Evolutionary conservation across 1,140 invertebrate genomes (phyloP).

Genomic region (Eupeodes corollae): DNA sequence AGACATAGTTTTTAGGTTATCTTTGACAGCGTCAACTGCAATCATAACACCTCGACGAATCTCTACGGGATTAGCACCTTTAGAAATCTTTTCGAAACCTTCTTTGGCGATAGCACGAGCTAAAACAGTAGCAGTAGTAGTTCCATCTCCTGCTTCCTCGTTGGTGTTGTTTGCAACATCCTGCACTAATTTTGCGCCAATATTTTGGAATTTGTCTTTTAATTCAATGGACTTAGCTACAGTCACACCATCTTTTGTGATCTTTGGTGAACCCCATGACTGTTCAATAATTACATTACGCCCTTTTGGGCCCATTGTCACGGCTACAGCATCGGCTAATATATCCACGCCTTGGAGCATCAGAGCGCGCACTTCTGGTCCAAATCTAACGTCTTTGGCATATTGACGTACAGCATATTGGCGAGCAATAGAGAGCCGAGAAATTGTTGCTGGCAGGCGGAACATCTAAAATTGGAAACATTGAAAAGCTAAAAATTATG

Average conservation of each 20-base stretch:
- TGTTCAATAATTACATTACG: conserved; percentile 99
- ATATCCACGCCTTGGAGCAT: conserved; percentile 98
- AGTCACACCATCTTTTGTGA: conserved; percentile 99
- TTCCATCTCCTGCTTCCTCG: conserved; percentile 98
- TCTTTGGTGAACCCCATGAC: conserved; percentile 98
- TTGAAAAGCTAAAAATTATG: background rate
- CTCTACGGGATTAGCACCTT: conserved; percentile 97
- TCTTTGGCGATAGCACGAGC: conserved; percentile 98
- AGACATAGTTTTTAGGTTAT: conserved; percentile 80
- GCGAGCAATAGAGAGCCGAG: conserved; percentile 27
- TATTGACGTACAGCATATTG: conserved; percentile 44
- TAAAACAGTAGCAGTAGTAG: conserved; percentile 95
- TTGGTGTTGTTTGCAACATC: conserved; percentile 99
- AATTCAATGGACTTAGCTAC: conserved; percentile 97
- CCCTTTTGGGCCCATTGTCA: conserved; percentile 99
- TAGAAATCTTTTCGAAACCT: conserved; percentile 97
- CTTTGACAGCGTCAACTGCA: conserved; percentile 87
- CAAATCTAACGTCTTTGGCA: conserved; percentile 96
- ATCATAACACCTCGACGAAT: conserved; percentile 94
- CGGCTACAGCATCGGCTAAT: conserved; percentile 95
- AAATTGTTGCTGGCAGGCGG: conserved; percentile 27
- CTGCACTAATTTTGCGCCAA: conserved; percentile 98
- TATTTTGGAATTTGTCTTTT: conserved; percentile 99
- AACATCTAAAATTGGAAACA: conserved; percentile 20
- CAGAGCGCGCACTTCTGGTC: conserved; percentile 85